Evolutionary conservation across 2,888 invertebrate species (phyloP), one percentile per base, ranked within the genome.

Genomic region (Drosophila pegasa): DNA sequence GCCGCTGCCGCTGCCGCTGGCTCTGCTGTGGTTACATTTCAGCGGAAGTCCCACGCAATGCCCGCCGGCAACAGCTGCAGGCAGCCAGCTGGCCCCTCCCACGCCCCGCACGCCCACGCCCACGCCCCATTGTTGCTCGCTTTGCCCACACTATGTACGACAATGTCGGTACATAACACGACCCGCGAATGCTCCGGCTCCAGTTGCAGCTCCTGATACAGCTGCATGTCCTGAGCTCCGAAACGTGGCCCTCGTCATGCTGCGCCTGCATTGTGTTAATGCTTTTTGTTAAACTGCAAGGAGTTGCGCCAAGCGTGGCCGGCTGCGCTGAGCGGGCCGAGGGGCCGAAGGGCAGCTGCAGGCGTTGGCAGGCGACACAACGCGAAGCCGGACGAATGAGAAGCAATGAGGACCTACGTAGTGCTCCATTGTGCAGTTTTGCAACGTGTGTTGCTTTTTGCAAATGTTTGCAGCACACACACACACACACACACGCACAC

Each of bases 261-360:
- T 88, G 85, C 85, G 89, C 88, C 81, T 88, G 88, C 81, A 87
- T 87, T 84, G 87, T 88, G 88, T 86, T 86, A 86, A 86, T 86
- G 89, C 89, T 87, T 86, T 83, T 86, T 88, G 85, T 86, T 86
- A 87, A 86, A 83, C 83, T 82, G 67, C 88, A 82, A 76, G 82
- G 67, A 78, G 69, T 45, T 69, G 66, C 68, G 45, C 51, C 22
- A 29, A 33, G 14, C 14, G 27, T 7, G 29, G 10, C 22, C 16
- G n/a, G 33, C 9, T 20, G 40, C 7, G 10, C 27, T 18, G 27
- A 27, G 35, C 25, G 33, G 18, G 35, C 4, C 16, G 16, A 1
- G 3, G 3, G 50, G 25, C 2, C 35, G 35, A 6, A n/a, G n/a
- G 50, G 25, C 22, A 8, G 6, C 43, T 27, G 5, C 10, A 20